Percentiles rank a stretch among this genome's conserved stretches.
These are phyloP conservation scores for Dendrolimus houi DNA, from an alignment of 2,888 invertebrate species.

Conservation along the genomic window DNA sequence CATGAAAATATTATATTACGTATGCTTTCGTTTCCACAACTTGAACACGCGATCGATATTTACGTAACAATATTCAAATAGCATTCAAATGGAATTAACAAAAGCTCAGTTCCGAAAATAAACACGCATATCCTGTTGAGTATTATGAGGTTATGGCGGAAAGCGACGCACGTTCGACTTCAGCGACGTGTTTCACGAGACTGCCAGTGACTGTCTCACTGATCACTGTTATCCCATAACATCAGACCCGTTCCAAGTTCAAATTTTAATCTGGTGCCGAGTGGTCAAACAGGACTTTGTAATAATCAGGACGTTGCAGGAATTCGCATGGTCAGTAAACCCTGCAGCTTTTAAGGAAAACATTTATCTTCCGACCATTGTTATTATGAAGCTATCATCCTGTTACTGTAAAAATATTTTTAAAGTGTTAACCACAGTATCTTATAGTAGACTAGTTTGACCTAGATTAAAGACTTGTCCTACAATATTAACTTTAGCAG, in stretches of 20 bases:
- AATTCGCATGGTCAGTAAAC: not conserved
- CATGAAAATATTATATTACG: not conserved
- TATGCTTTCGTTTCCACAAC: slow-evolving; percentile 15
- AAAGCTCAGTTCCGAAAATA: slow-evolving; percentile 52
- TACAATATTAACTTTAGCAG: no score
- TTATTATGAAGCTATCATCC: no score
- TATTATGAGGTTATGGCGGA: slow-evolving; percentile 25
- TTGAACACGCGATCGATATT: slow-evolving; percentile 16
- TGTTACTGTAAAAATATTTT: no score
- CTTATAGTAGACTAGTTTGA: no score
- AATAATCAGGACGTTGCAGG: slow-evolving; percentile 2
- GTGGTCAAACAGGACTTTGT: slow-evolving; percentile 1
- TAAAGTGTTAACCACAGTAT: no score
- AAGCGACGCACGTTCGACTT: slow-evolving; percentile 36
- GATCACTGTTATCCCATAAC: not conserved
- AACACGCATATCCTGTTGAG: slow-evolving; percentile 45
- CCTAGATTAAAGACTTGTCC: no score
- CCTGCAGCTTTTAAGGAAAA: no score
- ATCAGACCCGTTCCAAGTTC: slow-evolving; percentile 18
- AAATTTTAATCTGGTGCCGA: slow-evolving; percentile 10
- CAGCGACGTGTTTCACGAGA: slow-evolving; percentile 36
- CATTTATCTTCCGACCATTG: no score
- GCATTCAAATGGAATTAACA: slow-evolving; percentile 48
- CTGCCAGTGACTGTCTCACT: slow-evolving; percentile 24
- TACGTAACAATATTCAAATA: slow-evolving; percentile 40